A percentile compares a stretch with the other conserved stretches of the same genome.
Conservation (phyloP, 2,888 invertebrate species). For the Deroplatys truncata region DNA sequence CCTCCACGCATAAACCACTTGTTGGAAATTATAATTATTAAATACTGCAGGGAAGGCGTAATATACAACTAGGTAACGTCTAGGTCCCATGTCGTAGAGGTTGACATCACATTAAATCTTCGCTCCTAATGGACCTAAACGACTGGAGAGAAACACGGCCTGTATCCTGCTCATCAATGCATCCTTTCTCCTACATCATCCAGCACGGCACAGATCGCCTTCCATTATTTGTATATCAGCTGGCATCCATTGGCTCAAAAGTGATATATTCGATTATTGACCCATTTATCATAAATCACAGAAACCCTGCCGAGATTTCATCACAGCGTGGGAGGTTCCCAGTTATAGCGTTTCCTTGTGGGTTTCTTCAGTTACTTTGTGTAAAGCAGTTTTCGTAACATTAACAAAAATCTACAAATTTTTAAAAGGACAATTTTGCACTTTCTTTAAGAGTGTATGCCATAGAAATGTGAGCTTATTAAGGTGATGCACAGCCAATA, state of each 20-base stretch:
- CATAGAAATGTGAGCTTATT: too few relatives aligned
- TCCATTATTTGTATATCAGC: not conserved
- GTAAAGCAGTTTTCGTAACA: too few relatives aligned
- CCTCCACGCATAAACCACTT: conserved; percentile 10
- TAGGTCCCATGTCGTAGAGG: conserved; percentile 23
- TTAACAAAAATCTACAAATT: too few relatives aligned
- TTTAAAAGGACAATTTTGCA: too few relatives aligned
- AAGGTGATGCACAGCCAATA: too few relatives aligned
- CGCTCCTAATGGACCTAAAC: conserved; percentile 19
- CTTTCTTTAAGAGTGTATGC: too few relatives aligned
- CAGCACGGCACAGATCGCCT: not conserved
- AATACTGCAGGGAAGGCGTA: conserved; percentile 1
- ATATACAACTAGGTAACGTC: conserved; percentile 5
- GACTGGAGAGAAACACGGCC: not conserved
- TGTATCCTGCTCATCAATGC: not conserved
- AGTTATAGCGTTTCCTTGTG: too few relatives aligned
- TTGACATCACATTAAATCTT: conserved; percentile 26
- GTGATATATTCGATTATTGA: not conserved
- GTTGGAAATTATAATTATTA: conserved; percentile 25
- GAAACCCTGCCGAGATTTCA: not conserved
- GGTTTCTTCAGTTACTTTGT: too few relatives aligned
- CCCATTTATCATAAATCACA: not conserved
- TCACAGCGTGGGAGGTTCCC: not conserved
- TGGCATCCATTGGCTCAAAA: not conserved
- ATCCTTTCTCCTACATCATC: not conserved